phyloP scores from a whole-genome alignment of 2,888 invertebrate genomes.

The Petrolisthes manimaculis region DNA sequence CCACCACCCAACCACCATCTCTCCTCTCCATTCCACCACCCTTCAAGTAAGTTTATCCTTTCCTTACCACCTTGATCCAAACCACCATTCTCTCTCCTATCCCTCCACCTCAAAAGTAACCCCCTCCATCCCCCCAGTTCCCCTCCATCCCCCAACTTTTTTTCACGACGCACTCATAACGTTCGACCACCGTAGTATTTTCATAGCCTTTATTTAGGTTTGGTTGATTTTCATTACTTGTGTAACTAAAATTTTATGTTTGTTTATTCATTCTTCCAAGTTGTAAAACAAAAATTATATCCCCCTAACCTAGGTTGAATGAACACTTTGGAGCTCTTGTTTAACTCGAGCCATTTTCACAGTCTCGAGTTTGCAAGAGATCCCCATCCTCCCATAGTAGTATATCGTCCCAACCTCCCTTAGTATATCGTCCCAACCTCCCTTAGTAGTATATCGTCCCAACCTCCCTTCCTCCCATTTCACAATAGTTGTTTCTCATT shows the following conservation, averaged over 20 bases:
- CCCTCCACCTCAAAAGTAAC: not conserved
- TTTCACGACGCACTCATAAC: not conserved
- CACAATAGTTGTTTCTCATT: not conserved
- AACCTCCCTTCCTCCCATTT: not conserved
- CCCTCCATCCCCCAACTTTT: not conserved
- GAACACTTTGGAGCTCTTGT: too few species aligned
- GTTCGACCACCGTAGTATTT: too few species aligned
- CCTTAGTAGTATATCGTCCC: not conserved
- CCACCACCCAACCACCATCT: not conserved
- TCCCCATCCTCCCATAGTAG: not conserved
- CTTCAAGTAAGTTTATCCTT: not conserved
- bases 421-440: not conserved
- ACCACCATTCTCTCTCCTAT: not conserved
- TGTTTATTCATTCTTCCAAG: too few species aligned
- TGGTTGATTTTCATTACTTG: too few species aligned
- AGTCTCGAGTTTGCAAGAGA: not conserved
- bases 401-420: not conserved
- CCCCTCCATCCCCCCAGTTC: not conserved
- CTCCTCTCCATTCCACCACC: not conserved
- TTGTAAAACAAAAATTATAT: too few species aligned
- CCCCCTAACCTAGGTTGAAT: too few species aligned
- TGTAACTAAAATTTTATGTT: too few species aligned
- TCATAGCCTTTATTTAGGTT: too few species aligned
- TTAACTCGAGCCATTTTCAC: too few species aligned
- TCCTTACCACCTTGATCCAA: not conserved